These are phyloP conservation scores for Planococcus citri DNA, from an alignment of 1,140 invertebrate species.

Conservation along the genomic window DNA sequence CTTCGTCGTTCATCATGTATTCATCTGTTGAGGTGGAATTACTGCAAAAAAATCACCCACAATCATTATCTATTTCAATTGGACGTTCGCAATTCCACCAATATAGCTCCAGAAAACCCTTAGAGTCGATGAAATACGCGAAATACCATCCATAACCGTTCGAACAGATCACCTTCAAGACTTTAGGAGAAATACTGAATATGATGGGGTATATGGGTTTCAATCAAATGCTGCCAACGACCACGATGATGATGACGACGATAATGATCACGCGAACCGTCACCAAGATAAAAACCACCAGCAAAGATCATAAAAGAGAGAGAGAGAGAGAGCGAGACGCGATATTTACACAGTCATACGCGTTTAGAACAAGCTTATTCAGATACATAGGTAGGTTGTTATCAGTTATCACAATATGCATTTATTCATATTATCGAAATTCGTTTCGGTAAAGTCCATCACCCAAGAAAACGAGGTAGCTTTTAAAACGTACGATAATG, in stretches of 20 bases:
- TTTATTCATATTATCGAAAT: background rate
- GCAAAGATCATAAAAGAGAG: too few species aligned
- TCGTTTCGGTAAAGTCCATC: background rate
- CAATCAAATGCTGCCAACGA: too few species aligned
- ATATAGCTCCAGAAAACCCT: background rate
- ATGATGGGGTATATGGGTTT: too few species aligned
- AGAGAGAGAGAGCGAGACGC: too few species aligned
- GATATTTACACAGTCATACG: conserved; percentile 21
- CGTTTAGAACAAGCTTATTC: background rate
- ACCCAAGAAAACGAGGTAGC: conserved; percentile 9
- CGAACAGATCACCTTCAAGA: too few species aligned
- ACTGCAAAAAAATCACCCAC: background rate
- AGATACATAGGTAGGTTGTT: background rate
- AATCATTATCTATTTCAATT: background rate
- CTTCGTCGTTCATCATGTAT: background rate
- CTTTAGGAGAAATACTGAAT: too few species aligned
- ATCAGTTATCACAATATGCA: conserved; percentile 4
- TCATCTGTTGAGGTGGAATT: background rate
- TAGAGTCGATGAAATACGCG: too few species aligned
- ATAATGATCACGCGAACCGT: too few species aligned
- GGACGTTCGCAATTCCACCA: background rate
- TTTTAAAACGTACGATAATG: conserved; percentile 61
- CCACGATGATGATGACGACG: too few species aligned
- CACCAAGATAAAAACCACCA: too few species aligned
- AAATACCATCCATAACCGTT: too few species aligned